Percentiles rank a stretch among this genome's conserved stretches.
Conservation (phyloP, 2,888 invertebrate genomes). For the Onchidella celtica region DNA sequence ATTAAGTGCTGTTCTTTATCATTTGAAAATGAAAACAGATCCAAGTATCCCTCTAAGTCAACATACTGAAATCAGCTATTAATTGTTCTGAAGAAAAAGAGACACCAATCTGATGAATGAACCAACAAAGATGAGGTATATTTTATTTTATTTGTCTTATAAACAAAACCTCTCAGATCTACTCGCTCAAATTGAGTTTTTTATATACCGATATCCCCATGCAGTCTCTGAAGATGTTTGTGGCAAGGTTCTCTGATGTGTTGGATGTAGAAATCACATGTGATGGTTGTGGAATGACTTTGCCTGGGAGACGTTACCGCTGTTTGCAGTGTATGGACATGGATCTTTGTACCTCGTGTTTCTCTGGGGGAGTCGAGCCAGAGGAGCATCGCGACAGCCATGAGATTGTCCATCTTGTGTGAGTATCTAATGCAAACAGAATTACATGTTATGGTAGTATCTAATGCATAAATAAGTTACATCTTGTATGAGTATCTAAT, state of each 20-base stretch:
- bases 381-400: conserved; percentile 78
- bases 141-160: no score
- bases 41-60: no score
- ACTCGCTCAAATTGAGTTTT: no score
- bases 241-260: conserved; percentile 77
- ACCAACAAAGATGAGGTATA: no score
- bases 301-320: conserved; percentile 77
- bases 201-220: no score
- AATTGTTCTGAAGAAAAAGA: no score
- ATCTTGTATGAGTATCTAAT: neutral
- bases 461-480: neutral
- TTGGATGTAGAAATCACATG: conserved; percentile 78
- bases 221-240: conserved; percentile 78
- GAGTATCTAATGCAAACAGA: conserved; percentile 59
- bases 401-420: conserved; percentile 78
- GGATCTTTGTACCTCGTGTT: conserved; percentile 79
- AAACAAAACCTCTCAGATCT: no score
- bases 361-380: conserved; percentile 76
- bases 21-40: no score
- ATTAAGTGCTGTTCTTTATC: no score
- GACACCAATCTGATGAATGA: no score
- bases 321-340: conserved; percentile 79
- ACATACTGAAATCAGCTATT: no score
- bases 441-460: neutral
- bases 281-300: conserved; percentile 77